A percentile compares a stretch with the other conserved stretches of the same genome.
Evolutionary conservation across 2,888 invertebrate species (phyloP).

Genomic region (Watsonalla binaria): DNA sequence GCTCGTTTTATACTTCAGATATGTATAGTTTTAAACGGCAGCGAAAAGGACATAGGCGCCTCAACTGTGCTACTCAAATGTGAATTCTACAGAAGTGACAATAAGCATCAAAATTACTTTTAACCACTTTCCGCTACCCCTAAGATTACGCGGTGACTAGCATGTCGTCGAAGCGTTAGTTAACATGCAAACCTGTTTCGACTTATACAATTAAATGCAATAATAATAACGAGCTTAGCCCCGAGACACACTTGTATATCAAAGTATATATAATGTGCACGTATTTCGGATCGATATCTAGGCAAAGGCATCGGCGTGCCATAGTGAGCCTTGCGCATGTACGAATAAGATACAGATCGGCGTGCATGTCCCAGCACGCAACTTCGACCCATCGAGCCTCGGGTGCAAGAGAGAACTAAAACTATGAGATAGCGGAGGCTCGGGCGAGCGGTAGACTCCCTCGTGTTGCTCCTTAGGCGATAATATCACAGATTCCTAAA

Average conservation of each 20-base stretch:
- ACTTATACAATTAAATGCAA: conserved; percentile 44
- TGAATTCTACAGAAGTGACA: neutral
- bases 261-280: neutral
- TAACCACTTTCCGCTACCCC: conserved; percentile 7
- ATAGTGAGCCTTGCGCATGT: neutral
- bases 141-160: conserved; percentile 41
- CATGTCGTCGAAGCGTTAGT: conserved; percentile 40
- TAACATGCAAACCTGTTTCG: conserved; percentile 32
- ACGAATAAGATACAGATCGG: neutral
- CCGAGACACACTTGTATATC: conserved; percentile 16
- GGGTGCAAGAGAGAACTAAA: conserved; percentile 22
- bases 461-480: conserved; percentile 60
- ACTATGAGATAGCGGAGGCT: conserved; percentile 48
- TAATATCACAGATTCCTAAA: conserved; percentile 75
- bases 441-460: conserved; percentile 23
- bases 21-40: conserved; percentile 32
- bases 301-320: neutral
- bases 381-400: conserved; percentile 1
- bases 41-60: conserved; percentile 2
- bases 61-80: neutral
- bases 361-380: neutral
- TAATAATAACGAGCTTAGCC: conserved; percentile 27
- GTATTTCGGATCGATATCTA: neutral
- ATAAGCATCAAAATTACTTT: conserved; percentile 2
- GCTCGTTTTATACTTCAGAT: conserved; percentile 35